These are phyloP conservation scores for Melanargia galathea DNA, from an alignment of 2,888 invertebrate species.

Conservation along the genomic window DNA sequence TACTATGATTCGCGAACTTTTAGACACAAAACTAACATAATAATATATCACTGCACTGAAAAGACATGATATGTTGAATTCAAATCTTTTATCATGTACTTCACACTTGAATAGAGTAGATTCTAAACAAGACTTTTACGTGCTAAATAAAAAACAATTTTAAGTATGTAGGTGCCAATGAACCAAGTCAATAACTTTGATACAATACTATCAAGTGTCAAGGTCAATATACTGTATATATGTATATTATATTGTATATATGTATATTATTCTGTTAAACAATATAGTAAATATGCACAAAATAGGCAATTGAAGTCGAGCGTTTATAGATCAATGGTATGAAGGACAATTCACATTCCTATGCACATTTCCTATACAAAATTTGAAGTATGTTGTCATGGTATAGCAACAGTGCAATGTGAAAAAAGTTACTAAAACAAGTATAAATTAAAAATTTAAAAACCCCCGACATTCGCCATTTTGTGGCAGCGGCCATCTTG, in stretches of 20 bases:
- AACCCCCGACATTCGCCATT: no score
- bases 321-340: background rate
- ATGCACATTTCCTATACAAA: no score
- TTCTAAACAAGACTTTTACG: background rate
- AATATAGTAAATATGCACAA: background rate
- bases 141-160: background rate
- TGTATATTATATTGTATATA: no score
- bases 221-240: no score
- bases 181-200: background rate
- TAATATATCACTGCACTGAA: background rate
- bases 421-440: no score
- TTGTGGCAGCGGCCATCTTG: no score
- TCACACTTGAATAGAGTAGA: background rate
- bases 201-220: background rate
- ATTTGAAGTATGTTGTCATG: no score
- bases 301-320: background rate
- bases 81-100: background rate
- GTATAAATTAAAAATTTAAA: no score
- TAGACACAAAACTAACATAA: no score
- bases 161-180: background rate
- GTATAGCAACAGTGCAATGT: no score
- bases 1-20: background rate
- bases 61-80: background rate
- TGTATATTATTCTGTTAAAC: constrained; percentile 7
- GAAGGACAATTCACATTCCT: no score